Evolutionary conservation across 2,888 invertebrate species (phyloP).

Genomic region (Acleris emargana): DNA sequence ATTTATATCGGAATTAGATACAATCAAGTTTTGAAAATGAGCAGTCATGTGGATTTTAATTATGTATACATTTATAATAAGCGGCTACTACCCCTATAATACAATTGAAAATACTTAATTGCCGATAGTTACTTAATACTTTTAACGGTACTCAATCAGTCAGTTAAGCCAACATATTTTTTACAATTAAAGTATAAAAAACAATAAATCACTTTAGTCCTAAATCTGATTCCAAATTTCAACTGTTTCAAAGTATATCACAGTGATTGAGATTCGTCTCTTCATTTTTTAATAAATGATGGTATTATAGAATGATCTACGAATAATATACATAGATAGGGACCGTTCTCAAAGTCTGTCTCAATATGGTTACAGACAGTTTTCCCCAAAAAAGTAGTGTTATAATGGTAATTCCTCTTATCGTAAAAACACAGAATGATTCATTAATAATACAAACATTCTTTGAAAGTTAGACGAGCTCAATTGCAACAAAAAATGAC

Average conservation of each 20-base stretch:
- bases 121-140: constrained; percentile 15
- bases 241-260: constrained; percentile 32
- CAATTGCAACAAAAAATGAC: too few species aligned
- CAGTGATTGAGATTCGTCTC: constrained; percentile 30
- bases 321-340: neutral
- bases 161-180: constrained; percentile 18
- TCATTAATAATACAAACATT: too few species aligned
- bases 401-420: too few species aligned
- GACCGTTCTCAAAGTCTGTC: neutral
- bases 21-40: constrained; percentile 8
- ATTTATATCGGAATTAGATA: neutral
- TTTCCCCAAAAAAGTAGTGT: too few species aligned
- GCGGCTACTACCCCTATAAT: constrained; percentile 13
- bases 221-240: constrained; percentile 4
- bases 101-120: constrained; percentile 9
- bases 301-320: neutral
- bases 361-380: too few species aligned
- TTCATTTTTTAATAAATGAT: neutral
- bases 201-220: constrained; percentile 5
- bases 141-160: constrained; percentile 14
- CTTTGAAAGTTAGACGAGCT: too few species aligned
- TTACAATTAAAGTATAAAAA: constrained; percentile 11
- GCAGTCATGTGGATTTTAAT: neutral
- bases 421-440: too few species aligned
- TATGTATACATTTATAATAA: constrained; percentile 21